Evolutionary conservation across 2,797 vertebrate genomes (phyloP).

Genomic region (Gymnoscopelus braueri): DNA sequence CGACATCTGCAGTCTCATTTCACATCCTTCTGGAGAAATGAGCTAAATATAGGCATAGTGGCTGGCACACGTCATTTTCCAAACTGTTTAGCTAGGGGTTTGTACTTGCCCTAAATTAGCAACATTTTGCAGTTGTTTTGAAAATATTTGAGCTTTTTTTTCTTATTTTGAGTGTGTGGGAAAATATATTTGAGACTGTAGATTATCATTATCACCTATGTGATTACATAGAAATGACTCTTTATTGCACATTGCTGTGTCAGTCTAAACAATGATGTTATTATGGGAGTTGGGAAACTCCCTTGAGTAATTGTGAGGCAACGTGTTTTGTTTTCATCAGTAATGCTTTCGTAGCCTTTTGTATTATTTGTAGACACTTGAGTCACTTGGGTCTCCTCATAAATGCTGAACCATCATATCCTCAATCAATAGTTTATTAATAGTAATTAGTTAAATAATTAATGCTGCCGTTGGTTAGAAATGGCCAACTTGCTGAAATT

Average conservation of each 20-base stretch:
- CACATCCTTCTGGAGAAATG: conserved; percentile 65
- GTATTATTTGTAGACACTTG: conserved; percentile 44
- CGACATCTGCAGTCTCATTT: conserved; percentile 63
- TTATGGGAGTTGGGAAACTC: too few species aligned
- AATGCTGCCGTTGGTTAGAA: conserved; percentile 14
- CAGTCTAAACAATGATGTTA: not conserved
- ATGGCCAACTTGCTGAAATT: not conserved
- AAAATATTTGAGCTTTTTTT: conserved; percentile 41
- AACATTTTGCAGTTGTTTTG: conserved; percentile 25
- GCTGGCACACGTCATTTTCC: conserved; percentile 63
- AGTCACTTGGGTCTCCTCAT: conserved; percentile 44
- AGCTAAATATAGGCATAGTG: conserved; percentile 68
- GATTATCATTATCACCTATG: not conserved
- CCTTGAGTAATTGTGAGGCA: too few species aligned
- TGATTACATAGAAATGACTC: not conserved
- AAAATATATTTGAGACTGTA: not conserved
- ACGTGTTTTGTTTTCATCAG: not conserved
- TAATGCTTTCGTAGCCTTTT: conserved; percentile 16
- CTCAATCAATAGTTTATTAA: conserved; percentile 67
- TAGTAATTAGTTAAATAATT: conserved; percentile 41
- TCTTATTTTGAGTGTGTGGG: conserved; percentile 32
- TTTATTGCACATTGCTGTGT: not conserved
- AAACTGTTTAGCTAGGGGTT: conserved; percentile 66
- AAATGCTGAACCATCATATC: conserved; percentile 47
- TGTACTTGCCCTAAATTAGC: conserved; percentile 52